phyloP scores from a whole-genome alignment of 2,888 invertebrate genomes.

The Linnaemya tessellans region DNA sequence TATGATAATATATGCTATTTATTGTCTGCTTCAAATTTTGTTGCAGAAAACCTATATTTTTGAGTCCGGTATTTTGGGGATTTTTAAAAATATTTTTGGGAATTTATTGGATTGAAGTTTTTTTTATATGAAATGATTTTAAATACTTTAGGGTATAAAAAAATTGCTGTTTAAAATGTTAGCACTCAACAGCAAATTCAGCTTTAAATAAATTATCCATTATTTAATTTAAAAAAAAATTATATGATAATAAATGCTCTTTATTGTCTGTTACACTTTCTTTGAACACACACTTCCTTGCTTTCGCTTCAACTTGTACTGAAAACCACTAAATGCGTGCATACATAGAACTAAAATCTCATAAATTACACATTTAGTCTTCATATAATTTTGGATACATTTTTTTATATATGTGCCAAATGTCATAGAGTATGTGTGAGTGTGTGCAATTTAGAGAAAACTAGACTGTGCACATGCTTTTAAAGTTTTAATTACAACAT shows the following conservation, averaged over 20 bases:
- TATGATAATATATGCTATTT: not conserved
- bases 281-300: not conserved
- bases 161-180: too few relatives aligned
- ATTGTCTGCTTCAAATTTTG: not conserved
- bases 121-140: too few relatives aligned
- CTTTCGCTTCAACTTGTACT: constrained; percentile 13
- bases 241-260: not conserved
- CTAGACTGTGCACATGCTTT: constrained; percentile 29
- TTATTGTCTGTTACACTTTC: not conserved
- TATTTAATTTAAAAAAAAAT: not conserved
- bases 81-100: not conserved
- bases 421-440: constrained; percentile 16
- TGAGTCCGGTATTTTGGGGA: not conserved
- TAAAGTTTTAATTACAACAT: constrained; percentile 61
- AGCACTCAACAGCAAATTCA: not conserved
- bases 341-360: constrained; percentile 38
- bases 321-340: constrained; percentile 44
- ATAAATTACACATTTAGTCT: constrained; percentile 38
- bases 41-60: too few relatives aligned
- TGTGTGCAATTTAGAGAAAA: not conserved
- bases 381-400: constrained; percentile 23
- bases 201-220: not conserved
- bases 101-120: not conserved
- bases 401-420: not conserved
- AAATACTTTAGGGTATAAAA: too few relatives aligned